Evolutionary conservation across 1,140 invertebrate species (phyloP).

Genomic region (Bombyx mandarina): DNA sequence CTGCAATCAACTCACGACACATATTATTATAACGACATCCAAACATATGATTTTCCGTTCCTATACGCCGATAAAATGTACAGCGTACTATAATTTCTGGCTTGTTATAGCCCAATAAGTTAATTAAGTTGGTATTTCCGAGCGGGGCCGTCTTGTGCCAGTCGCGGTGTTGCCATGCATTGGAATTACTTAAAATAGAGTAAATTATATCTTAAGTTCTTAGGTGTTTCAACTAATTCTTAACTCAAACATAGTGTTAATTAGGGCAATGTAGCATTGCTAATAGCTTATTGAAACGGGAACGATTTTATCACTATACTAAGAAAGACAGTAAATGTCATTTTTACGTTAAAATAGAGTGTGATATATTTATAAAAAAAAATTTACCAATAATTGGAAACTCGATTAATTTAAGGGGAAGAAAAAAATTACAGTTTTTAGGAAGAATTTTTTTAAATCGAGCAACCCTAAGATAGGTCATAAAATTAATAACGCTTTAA

Average conservation of each 20-base stretch:
- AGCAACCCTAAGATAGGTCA: constrained; percentile 7
- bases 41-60: constrained; percentile 2
- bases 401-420: constrained; percentile 1
- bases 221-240: no score
- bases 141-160: neutral
- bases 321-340: no score
- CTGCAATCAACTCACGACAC: neutral
- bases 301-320: no score
- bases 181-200: neutral
- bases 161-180: neutral
- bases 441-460: no score
- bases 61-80: neutral
- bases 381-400: neutral
- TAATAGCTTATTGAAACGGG: no score
- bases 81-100: constrained; percentile 9
- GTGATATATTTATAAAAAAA: no score
- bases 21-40: neutral
- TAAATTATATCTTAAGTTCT: no score
- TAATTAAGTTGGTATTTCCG: constrained; percentile 27
- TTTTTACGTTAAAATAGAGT: no score
- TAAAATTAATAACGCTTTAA: constrained; percentile 30
- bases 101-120: constrained; percentile 22
- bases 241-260: no score
- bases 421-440: no score
- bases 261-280: no score